phyloP scores from a whole-genome alignment of 2,888 invertebrate species.

The Drosophila conformis region DNA sequence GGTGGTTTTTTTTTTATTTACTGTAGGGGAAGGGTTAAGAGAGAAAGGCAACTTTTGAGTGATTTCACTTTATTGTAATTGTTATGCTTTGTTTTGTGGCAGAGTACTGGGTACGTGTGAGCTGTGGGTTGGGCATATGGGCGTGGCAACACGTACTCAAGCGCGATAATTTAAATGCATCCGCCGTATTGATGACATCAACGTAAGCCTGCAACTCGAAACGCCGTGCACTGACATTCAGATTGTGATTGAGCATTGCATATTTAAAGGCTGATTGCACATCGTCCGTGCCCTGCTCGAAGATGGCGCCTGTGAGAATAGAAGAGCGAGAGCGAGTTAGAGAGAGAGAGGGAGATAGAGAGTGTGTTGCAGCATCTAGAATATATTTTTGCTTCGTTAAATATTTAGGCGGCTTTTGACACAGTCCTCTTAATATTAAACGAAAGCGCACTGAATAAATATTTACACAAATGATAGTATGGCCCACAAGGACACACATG shows the following conservation, averaged over 20 bases:
- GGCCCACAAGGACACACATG: constrained; percentile 28
- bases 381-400: constrained; percentile 72
- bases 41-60: constrained; percentile 29
- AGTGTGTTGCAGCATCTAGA: constrained; percentile 26
- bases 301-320: constrained; percentile 90
- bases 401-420: constrained; percentile 77
- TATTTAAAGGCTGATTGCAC: constrained; percentile 96
- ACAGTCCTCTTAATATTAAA: constrained; percentile 76
- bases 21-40: neutral
- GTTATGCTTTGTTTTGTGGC: constrained; percentile 25
- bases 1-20: neutral
- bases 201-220: constrained; percentile 95
- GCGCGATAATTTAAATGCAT: constrained; percentile 96
- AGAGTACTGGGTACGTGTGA: constrained; percentile 6
- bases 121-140: neutral
- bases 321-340: constrained; percentile 68
- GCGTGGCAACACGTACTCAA: constrained; percentile 89
- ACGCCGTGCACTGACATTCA: constrained; percentile 91
- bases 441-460: constrained; percentile 70
- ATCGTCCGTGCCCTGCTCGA: constrained; percentile 96
- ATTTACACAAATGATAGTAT: constrained; percentile 75
- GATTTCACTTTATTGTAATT: constrained; percentile 49
- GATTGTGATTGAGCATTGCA: constrained; percentile 94
- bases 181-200: constrained; percentile 96
- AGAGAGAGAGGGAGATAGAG: constrained; percentile 69